Evolutionary conservation across 2,797 vertebrate species (phyloP).

Genomic region (Spatula versicolor): DNA sequence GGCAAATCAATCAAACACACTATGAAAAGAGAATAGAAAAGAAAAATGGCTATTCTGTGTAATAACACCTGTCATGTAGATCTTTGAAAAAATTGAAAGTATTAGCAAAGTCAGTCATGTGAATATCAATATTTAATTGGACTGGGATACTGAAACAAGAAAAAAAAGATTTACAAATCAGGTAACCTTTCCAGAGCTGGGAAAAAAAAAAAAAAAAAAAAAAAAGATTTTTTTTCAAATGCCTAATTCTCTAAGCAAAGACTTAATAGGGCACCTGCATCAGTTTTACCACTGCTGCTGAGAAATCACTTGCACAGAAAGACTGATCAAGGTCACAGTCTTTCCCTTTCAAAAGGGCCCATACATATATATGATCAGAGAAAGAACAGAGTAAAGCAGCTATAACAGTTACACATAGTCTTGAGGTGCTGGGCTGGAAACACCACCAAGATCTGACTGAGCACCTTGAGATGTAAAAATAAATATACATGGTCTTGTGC

Average conservation of each 20-base stretch:
- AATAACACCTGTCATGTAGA: constrained; percentile 38
- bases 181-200: background rate
- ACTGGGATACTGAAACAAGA: background rate
- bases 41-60: constrained; percentile 13
- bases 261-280: background rate
- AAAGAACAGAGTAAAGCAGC: background rate
- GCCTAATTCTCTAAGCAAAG: background rate
- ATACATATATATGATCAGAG: background rate
- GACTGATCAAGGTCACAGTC: background rate
- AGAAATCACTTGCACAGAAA: background rate
- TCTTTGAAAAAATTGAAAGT: background rate
- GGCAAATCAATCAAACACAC: constrained; percentile 27
- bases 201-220: background rate
- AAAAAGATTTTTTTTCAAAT: no score
- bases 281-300: background rate
- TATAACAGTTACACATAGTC: background rate
- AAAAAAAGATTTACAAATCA: background rate
- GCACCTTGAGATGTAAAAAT: background rate
- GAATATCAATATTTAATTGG: constrained; percentile 23
- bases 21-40: background rate
- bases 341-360: background rate
- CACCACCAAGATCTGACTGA: background rate
- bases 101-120: constrained; percentile 4
- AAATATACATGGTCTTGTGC: background rate
- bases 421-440: background rate